Percentiles rank a stretch among this genome's conserved stretches.
Evolutionary conservation across 2,797 vertebrate species (phyloP).

Genomic region (Enteromius afrohamiltoni): DNA sequence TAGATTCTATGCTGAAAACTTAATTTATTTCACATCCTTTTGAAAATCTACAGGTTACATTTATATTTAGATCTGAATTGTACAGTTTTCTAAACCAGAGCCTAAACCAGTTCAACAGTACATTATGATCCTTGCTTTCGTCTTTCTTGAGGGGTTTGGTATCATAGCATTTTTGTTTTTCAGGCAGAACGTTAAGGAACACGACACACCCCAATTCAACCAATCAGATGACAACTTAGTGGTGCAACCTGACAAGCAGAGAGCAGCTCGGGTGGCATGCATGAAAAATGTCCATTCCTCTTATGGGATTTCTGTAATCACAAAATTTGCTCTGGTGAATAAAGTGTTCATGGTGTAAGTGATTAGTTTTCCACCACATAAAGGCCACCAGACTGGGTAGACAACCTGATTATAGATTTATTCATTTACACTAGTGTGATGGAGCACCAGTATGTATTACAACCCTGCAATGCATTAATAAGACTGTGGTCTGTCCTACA

Average conservation of each 20-base stretch:
- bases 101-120: background rate
- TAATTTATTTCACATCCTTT: too few relatives aligned
- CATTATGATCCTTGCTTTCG: background rate
- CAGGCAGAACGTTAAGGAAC: background rate
- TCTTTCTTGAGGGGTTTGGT: background rate
- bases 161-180: background rate
- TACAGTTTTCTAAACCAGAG: background rate
- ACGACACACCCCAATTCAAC: background rate
- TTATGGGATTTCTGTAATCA: constrained; percentile 6
- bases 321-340: constrained; percentile 46
- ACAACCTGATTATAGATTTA: constrained; percentile 37
- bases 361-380: constrained; percentile 23
- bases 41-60: too few relatives aligned
- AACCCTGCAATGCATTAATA: background rate
- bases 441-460: background rate
- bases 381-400: constrained; percentile 10
- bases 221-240: background rate
- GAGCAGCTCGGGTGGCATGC: constrained; percentile 4
- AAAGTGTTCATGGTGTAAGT: constrained; percentile 34
- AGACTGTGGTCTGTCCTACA: background rate
- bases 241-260: constrained; percentile 4
- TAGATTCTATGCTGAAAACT: background rate
- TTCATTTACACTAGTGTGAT: constrained; percentile 13
- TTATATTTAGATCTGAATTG: too few relatives aligned
- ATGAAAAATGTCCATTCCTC: constrained; percentile 14